Base-by-base conservation (phyloP, 2,888 invertebrate genomes). In the Neoscelio sp. region DNA sequence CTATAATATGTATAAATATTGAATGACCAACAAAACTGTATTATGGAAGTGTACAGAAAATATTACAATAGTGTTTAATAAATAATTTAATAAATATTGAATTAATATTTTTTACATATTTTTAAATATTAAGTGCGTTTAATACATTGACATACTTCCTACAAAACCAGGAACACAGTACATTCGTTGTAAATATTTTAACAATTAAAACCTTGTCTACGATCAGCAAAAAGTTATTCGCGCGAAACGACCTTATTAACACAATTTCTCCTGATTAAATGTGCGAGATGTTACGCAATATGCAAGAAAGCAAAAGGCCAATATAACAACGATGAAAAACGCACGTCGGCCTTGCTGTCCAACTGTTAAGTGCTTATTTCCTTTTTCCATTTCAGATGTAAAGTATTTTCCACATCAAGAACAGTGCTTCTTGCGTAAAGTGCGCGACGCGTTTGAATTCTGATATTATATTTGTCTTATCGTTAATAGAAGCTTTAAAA, bases 371-470 rank as follows among this genome's bases (percentile, higher is more conserved):
- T 87, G 86, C 81, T 83, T 82, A 85, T 85, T 89, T 88, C 87
- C 87, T 88, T 86, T 86, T 87, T 64, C 80, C 83, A 84, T 84
- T 87, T 85, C 76, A 86, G 77, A 88, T 89, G 89, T 86, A 87
- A 88, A 90, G 78, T 65, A 60, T 54, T 68, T 75, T 81, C 62
- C 76, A 40, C 62, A 35, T 35, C 35, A 46, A 80, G 56, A 76
- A 28, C 48, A 60, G 58, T 15, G 35, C 8, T 54, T 40, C 28
- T 52, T 12, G 60, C 44, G 44, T 28, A 80, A 84, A 85, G 80
- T 82, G 74, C 82, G 79, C 77, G 77, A 77, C 52, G 71, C 62
- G 56, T 71, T 81, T 73, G 18, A 12, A 52, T 15, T 46, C 13
- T n/a, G n/a, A n/a, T n/a, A n/a, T n/a, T n/a, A n/a, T n/a, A n/a